A percentile compares a stretch with the other conserved stretches of the same genome.
phyloP scores from a whole-genome alignment of 2,888 invertebrate genomes.

The Mycalesis mineus region DNA sequence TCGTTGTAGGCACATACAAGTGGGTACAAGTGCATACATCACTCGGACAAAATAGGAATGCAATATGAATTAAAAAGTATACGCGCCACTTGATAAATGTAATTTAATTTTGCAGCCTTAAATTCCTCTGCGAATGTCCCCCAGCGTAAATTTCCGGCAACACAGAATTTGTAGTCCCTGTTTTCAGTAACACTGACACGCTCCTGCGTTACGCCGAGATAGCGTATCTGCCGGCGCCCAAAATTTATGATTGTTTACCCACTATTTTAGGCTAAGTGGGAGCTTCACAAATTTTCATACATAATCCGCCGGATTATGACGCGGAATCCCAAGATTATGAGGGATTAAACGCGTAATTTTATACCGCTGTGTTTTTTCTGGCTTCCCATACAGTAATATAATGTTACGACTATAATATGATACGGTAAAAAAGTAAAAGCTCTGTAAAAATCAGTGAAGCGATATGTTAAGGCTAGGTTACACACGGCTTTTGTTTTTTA shows the following conservation, averaged over 20 bases:
- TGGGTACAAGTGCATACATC: too few species aligned
- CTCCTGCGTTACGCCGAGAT: conserved; percentile 40
- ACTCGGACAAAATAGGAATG: neutral
- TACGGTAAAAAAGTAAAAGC: too few species aligned
- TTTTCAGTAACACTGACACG: conserved; percentile 30
- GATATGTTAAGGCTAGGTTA: too few species aligned
- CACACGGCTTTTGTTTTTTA: too few species aligned
- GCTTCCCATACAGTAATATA: neutral
- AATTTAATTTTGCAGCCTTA: conserved; percentile 10
- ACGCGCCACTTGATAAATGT: conserved; percentile 6
- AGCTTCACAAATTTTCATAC: conserved; percentile 39
- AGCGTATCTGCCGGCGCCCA: conserved; percentile 43
- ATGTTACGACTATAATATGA: neutral
- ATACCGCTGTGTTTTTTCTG: neutral
- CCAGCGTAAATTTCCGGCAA: conserved; percentile 11
- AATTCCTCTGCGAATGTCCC: conserved; percentile 8
- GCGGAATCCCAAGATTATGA: conserved; percentile 1
- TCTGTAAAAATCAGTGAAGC: too few species aligned
- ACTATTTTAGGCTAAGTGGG: conserved; percentile 48
- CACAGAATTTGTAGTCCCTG: conserved; percentile 27
- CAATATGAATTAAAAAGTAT: conserved; percentile 1
- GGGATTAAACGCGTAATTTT: neutral
- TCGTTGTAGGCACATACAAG: too few species aligned
- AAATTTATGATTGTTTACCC: conserved; percentile 61
- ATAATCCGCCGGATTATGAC: conserved; percentile 1